Evolutionary conservation across 2,888 invertebrate species (phyloP), one percentile per base, ranked within the genome.

Genomic region (Chrysomela aeneicollis): DNA sequence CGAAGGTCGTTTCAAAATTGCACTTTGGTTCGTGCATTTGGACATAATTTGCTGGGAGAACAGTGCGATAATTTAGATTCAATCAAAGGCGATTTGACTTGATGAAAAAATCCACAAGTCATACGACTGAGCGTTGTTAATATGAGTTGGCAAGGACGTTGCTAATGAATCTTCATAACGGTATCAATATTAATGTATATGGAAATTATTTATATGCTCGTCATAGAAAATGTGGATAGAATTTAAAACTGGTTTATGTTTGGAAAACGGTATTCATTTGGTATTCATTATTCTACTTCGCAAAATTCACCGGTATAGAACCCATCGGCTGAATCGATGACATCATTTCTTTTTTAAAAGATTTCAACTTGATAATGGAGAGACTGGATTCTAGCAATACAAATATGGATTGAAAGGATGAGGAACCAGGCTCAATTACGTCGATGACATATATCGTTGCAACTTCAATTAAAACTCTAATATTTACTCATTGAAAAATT

Each of bases 1-100:
- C 30, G 69, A 75, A 75, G 72, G 74, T 71, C 69, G 66, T 54
- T 57, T 55, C 53, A 12, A 51, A 42, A 55, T 22, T 53, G 64
- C 49, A 64, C 64, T 64, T 64, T 61, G 64, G 52, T 58, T 55
- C 49, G 30, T 46, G 53, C 18, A 47, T 63, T 63, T 52, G 19
- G 2, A 35, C 12, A 15, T 42, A 42, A 42, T 42, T 42, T 42
- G 42, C 42, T 3, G 3, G 4, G 42, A 3, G 2, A 57, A 17
- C 17, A 1, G 19, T 30, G 1, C 15, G 21, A 37, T 19, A 32
- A 55, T 32, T 55, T 55, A 22, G 32, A 46, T 57, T 46, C 10
- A 21, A 57, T 57, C 26, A 26, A 57, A 57, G 46, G 15, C 17
- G 42, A 42, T 10, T 42, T 15, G 42, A n/a, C 26, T 26, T 6